Evolutionary conservation across 2,888 invertebrate species (phyloP).

Genomic region (Drosophila neonasuta): DNA sequence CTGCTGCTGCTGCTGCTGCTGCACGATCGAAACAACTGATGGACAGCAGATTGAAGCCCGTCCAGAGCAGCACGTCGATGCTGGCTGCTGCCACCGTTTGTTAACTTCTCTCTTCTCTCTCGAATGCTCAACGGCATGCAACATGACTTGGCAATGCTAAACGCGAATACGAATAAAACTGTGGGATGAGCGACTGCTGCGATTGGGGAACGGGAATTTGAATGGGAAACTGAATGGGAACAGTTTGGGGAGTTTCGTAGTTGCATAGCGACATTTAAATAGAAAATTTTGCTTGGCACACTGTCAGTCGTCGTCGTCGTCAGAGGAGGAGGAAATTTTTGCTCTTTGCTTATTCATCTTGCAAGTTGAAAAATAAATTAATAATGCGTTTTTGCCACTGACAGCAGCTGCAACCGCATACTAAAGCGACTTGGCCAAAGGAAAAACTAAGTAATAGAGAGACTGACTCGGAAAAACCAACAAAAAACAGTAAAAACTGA

Average conservation of each 20-base stretch:
- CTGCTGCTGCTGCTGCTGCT: not conserved
- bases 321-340: constrained; percentile 51
- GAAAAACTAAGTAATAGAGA: constrained; percentile 25
- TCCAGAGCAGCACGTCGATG: constrained; percentile 60
- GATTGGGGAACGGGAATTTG: not conserved
- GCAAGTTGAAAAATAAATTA: constrained; percentile 77
- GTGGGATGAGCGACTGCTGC: no score
- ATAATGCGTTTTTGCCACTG: constrained; percentile 76
- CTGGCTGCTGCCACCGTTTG: constrained; percentile 42
- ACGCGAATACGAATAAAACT: not conserved
- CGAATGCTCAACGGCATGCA: constrained; percentile 60
- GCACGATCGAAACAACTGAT: constrained; percentile 62
- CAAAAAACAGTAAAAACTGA: not conserved
- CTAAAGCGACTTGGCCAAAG: constrained; percentile 26
- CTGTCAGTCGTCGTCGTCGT: constrained; percentile 28
- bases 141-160: constrained; percentile 63
- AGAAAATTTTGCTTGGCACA: constrained; percentile 53
- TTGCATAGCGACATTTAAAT: constrained; percentile 59
- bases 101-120: constrained; percentile 31
- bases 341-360: constrained; percentile 77
- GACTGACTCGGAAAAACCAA: constrained; percentile 23
- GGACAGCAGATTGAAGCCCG: constrained; percentile 67
- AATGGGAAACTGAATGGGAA: constrained; percentile 1
- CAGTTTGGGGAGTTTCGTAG: not conserved
- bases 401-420: constrained; percentile 73